Evolutionary conservation across 2,113 vertebrate species (phyloP).

Genomic region (Neomonachus schauinslandi): DNA sequence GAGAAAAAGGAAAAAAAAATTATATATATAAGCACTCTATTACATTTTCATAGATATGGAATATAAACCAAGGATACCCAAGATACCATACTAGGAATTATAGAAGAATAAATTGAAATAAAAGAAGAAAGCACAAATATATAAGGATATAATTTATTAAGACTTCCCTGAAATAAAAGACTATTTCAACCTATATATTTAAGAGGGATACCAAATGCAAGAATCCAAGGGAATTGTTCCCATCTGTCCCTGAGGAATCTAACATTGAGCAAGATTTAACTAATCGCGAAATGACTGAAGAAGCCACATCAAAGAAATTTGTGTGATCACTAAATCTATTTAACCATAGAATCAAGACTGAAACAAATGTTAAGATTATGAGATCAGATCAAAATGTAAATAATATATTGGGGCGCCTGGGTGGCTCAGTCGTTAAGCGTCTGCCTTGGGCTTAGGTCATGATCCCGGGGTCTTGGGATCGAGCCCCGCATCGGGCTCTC

Average conservation of each 20-base stretch:
- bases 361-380: neutral
- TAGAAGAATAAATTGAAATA: slow-evolving; percentile 7
- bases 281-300: neutral
- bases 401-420: neutral
- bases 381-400: neutral
- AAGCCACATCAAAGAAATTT: neutral
- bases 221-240: neutral
- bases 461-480: too few relatives aligned
- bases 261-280: neutral
- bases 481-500: too few relatives aligned
- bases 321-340: neutral
- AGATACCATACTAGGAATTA: neutral
- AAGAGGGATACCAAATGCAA: neutral
- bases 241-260: neutral
- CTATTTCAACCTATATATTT: neutral
- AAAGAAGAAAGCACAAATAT: neutral
- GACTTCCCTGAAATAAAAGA: slow-evolving; percentile 19
- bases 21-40: neutral
- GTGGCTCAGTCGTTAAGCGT: too few relatives aligned
- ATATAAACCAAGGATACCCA: neutral
- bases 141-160: neutral
- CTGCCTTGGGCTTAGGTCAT: too few relatives aligned
- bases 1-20: neutral
- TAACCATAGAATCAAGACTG: neutral
- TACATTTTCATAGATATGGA: neutral